Base-by-base conservation (phyloP, 2,113 vertebrate genomes). In the Aegithalos caudatus region DNA sequence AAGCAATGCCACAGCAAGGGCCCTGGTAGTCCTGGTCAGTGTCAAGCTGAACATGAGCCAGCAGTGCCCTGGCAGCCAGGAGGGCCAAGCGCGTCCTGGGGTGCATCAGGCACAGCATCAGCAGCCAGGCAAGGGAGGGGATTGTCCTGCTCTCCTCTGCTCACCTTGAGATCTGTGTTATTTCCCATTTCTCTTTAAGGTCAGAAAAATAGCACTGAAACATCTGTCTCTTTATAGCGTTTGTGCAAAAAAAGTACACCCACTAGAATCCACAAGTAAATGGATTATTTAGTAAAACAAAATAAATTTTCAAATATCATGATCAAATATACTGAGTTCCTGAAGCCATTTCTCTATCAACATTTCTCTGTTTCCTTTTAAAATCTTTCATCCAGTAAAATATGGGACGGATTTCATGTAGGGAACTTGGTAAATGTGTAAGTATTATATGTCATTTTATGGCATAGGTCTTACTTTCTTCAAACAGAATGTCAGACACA, bases 11-110 rank as follows among this genome's bases (percentile, higher is more conserved):
- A 5, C 8, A 9, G 21, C 7, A 47, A 40, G 14, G 23, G 6
- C 12, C 24, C 9, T 47, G 9, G 4, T 1, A 4, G 7, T 44
- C 8, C 38, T 54, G 40, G 6, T 15, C 0, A 0, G 2, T n/a
- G 18, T 4, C 8, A 60, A 53, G 16, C 4, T 51, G 53, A 14
- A 31, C 1, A 4, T 7, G 17, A 31, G 6, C 3, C n/a, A 82
- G 47, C 45, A 82, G 47, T 25, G 45, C n/a, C 53, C 24, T 54
- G 47, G 29, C 53, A 89, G 53, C n/a, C 61, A 67, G 29, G 38
- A 61, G 28, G 14, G 5, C 7, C 38, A 31, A 0, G 1, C 0
- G 0, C 60, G 24, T 60, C 38, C 29, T 60, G 16, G n/a, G 20
- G 9, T 0, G 0, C 20, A 53, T n/a, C 24, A 67, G 45, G 38